A percentile compares a stretch with the other conserved stretches of the same genome.
Evolutionary conservation across 1,140 invertebrate genomes (phyloP).

Genomic region (Hermetia illucens): DNA sequence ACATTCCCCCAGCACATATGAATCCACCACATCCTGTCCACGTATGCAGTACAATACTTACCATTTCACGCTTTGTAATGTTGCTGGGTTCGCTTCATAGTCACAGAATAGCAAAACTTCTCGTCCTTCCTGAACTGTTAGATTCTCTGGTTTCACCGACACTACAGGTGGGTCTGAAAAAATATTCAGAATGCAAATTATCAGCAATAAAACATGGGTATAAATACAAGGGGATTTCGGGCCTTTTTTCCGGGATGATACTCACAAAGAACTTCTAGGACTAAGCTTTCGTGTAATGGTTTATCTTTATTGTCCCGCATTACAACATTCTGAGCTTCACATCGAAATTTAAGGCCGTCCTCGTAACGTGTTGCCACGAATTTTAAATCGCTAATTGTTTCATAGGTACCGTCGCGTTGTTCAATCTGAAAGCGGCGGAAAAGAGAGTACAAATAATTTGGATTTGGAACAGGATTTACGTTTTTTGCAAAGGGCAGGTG

Average conservation of each 20-base stretch:
- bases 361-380: conserved; percentile 70
- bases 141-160: conserved; percentile 49
- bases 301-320: conserved; percentile 52
- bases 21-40: too few species aligned
- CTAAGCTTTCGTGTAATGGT: conserved; percentile 49
- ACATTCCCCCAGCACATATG: too few species aligned
- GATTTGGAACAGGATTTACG: too few species aligned
- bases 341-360: conserved; percentile 62
- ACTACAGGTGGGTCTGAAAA: conserved; percentile 69
- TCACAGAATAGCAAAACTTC: conserved; percentile 60
- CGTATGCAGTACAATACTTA: conserved; percentile 42
- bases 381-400: conserved; percentile 57
- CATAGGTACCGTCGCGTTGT: conserved; percentile 56
- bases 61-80: conserved; percentile 60
- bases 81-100: conserved; percentile 69
- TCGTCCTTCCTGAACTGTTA: conserved; percentile 62
- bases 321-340: conserved; percentile 68
- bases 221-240: conserved; percentile 6
- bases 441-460: too few species aligned
- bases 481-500: too few species aligned
- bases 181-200: conserved; percentile 8
- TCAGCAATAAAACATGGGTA: conserved; percentile 1
- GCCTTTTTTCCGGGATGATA: conserved; percentile 18
- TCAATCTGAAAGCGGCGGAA: too few species aligned
- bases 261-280: conserved; percentile 74